These are phyloP conservation scores for Lasioglossum albipes DNA, from an alignment of 1,140 invertebrate species.

Conservation along the genomic window DNA sequence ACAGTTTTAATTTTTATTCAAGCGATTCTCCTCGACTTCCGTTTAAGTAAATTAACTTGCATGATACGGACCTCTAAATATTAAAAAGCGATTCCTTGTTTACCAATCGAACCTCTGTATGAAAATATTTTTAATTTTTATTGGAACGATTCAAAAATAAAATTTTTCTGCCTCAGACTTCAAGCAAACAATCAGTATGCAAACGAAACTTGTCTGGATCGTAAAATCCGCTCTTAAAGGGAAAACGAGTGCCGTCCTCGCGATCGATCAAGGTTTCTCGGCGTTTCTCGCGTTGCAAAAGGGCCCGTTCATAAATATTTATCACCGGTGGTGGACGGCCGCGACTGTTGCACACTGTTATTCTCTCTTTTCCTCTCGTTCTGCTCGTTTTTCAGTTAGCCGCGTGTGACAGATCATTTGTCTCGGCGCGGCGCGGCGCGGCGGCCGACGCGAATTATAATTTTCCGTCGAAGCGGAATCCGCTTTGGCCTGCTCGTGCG, in stretches of 20 bases:
- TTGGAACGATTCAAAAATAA: too few relatives aligned
- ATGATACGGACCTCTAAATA: too few relatives aligned
- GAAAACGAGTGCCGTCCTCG: background rate
- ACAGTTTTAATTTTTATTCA: too few relatives aligned
- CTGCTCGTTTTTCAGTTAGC: slow-evolving; percentile 2
- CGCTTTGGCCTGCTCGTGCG: background rate
- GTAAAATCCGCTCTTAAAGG: background rate
- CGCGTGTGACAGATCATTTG: slow-evolving; percentile 22
- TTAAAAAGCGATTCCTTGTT: too few relatives aligned
- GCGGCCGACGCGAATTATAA: background rate
- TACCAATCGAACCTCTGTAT: too few relatives aligned
- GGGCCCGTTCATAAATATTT: slow-evolving; percentile 28
- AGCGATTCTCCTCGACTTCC: too few relatives aligned
- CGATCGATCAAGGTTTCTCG: slow-evolving; percentile 9
- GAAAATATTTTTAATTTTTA: too few relatives aligned
- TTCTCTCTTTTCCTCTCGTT: too few relatives aligned
- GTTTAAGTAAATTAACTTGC: too few relatives aligned
- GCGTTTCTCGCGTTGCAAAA: background rate
- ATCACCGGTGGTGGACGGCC: background rate
- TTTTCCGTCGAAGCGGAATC: slow-evolving; percentile 6
- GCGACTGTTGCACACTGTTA: background rate
- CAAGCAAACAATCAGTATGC: background rate
- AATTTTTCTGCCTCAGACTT: too few relatives aligned
- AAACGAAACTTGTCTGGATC: background rate
- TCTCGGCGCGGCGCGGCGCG: background rate